phyloP scores from a whole-genome alignment of 2,797 vertebrate species.

The Ptychadena robeensis region DNA sequence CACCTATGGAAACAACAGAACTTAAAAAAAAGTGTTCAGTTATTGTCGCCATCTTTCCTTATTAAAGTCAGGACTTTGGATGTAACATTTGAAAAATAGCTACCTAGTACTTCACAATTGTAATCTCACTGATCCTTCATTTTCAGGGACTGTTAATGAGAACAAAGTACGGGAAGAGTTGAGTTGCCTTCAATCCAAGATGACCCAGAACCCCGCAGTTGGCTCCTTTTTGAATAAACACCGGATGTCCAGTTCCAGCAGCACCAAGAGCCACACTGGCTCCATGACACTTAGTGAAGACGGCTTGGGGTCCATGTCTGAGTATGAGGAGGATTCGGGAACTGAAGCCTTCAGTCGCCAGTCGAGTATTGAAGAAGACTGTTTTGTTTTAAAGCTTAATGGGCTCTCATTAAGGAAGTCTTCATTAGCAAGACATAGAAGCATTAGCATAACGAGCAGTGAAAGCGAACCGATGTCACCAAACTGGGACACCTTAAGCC shows the following conservation, averaged over 20 bases:
- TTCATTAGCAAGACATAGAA: conserved; percentile 73
- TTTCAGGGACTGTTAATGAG: conserved; percentile 77
- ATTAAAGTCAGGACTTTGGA: not conserved
- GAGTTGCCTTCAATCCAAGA: conserved; percentile 69
- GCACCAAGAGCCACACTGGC: conserved; percentile 81
- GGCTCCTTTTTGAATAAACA: conserved; percentile 48
- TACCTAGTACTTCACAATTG: not conserved
- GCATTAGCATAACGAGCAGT: conserved; percentile 81
- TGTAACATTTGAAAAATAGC: not conserved
- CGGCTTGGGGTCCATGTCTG: conserved; percentile 68
- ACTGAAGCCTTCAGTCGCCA: conserved; percentile 77
- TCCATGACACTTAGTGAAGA: conserved; percentile 84
- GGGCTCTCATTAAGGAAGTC: not conserved
- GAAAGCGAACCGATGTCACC: conserved; percentile 81
- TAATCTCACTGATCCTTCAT: not conserved
- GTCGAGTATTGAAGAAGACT: conserved; percentile 76
- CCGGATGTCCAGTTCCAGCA: conserved; percentile 88
- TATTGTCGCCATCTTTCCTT: no score
- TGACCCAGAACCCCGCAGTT: not conserved
- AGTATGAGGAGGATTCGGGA: conserved; percentile 78
- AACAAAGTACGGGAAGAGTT: conserved; percentile 29
- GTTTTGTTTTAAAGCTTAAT: conserved; percentile 74
- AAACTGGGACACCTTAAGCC: conserved; percentile 75
- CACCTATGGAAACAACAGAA: no score
- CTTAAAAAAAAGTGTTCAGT: no score